phyloP scores from a whole-genome alignment of 2,113 vertebrate genomes.

The Mustelus asterias region DNA sequence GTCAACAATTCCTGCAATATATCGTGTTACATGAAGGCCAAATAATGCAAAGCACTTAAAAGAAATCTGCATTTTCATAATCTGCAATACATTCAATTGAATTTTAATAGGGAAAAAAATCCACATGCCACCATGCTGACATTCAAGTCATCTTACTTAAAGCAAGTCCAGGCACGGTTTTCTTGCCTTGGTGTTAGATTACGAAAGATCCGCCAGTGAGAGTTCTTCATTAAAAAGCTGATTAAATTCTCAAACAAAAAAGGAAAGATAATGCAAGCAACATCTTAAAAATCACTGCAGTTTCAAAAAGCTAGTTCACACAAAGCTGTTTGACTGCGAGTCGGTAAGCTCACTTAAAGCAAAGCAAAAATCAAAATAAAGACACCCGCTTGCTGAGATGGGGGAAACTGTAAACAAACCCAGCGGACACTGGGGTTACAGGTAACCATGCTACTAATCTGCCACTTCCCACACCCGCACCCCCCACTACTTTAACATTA shows the following conservation, averaged over 20 bases:
- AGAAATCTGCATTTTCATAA: background rate
- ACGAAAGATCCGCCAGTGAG: background rate
- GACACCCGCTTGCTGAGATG: background rate
- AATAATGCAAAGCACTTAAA: background rate
- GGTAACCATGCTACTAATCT: conserved; percentile 1
- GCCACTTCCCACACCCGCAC: background rate
- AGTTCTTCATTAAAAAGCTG: background rate
- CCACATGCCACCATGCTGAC: background rate
- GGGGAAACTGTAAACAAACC: background rate
- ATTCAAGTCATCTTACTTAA: background rate
- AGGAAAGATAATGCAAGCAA: background rate
- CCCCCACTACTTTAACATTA: background rate
- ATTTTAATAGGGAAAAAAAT: background rate
- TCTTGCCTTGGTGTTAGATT: background rate
- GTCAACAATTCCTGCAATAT: background rate
- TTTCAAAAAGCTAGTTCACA: background rate
- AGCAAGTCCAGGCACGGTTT: background rate
- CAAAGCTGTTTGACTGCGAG: background rate
- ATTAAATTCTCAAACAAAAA: conserved; percentile 2
- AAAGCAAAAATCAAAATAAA: background rate
- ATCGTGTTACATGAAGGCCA: background rate
- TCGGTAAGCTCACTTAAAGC: background rate
- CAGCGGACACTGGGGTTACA: background rate
- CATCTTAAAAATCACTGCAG: background rate
- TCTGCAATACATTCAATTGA: background rate